phyloP scores from a whole-genome alignment of 2,888 invertebrate genomes.

The Gymnocheta viridis region DNA sequence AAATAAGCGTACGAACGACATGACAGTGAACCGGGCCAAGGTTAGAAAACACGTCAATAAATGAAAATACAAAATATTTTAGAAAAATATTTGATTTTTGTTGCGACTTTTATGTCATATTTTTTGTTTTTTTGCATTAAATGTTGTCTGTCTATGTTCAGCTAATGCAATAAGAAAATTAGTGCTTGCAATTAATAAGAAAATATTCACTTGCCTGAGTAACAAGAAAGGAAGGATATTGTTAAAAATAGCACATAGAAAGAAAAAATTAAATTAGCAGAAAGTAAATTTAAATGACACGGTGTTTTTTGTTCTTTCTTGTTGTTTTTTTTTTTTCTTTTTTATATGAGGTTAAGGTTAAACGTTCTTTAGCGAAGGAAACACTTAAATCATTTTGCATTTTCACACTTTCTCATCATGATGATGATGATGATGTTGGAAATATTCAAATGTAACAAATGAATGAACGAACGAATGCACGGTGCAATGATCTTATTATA shows the following conservation, averaged over 20 bases:
- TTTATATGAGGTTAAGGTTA: constrained; percentile 41
- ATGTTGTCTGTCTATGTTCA: constrained; percentile 12
- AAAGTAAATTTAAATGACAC: constrained; percentile 10
- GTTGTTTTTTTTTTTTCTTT: not conserved
- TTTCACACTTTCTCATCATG: constrained; percentile 46
- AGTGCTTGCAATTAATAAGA: constrained; percentile 25
- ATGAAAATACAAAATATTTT: constrained; percentile 62
- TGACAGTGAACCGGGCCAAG: constrained; percentile 78
- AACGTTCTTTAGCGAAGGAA: constrained; percentile 24
- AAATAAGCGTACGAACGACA: constrained; percentile 52
- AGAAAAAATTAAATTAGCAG: not conserved
- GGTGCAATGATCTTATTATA: constrained; percentile 53
- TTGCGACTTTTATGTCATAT: constrained; percentile 16
- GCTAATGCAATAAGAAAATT: constrained; percentile 33
- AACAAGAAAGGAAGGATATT: constrained; percentile 36
- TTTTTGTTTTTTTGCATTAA: constrained; percentile 17
- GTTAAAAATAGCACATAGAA: not conserved
- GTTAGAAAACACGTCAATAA: constrained; percentile 81
- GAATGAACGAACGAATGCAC: not conserved
- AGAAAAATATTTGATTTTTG: constrained; percentile 50
- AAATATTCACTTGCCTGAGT: not conserved
- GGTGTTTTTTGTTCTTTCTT: not conserved
- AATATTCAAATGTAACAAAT: constrained; percentile 52
- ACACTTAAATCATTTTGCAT: constrained; percentile 47
- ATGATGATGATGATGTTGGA: constrained; percentile 36